Evolutionary conservation across 2,888 invertebrate genomes (phyloP).

Genomic region (Crioceris asparagi): DNA sequence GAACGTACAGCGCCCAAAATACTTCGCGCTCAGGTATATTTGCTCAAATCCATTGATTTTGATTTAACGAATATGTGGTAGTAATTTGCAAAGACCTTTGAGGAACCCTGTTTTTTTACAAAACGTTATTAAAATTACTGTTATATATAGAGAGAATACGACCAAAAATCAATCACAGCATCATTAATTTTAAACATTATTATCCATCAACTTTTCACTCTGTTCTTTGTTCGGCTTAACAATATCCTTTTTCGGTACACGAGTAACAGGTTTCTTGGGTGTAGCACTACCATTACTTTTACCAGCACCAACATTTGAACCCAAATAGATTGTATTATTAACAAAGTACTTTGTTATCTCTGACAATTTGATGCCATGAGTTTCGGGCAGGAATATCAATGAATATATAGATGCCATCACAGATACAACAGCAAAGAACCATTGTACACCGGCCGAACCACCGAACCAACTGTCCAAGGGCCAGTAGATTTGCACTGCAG

Average conservation of each 20-base stretch:
- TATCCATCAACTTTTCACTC: constrained; percentile 20
- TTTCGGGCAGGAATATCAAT: constrained; percentile 41
- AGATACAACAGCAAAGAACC: constrained; percentile 44
- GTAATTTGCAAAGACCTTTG: too few relatives aligned
- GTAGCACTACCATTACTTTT: constrained; percentile 6
- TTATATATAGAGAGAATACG: too few relatives aligned
- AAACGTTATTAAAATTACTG: too few relatives aligned
- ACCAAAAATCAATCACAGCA: too few relatives aligned
- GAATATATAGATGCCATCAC: constrained; percentile 36
- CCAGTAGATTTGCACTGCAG: constrained; percentile 44
- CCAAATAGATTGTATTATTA: constrained; percentile 31
- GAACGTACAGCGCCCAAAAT: too few relatives aligned
- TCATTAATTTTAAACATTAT: constrained; percentile 7
- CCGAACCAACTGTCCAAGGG: constrained; percentile 28
- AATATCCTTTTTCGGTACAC: constrained; percentile 21
- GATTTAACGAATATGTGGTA: too few relatives aligned
- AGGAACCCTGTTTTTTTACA: too few relatives aligned
- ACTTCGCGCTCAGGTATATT: too few relatives aligned
- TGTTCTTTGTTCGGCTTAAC: constrained; percentile 17
- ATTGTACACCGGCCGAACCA: constrained; percentile 44
- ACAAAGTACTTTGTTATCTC: constrained; percentile 43
- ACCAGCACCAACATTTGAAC: constrained; percentile 14
- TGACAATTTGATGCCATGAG: constrained; percentile 40
- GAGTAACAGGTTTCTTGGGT: constrained; percentile 7
- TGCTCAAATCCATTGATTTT: too few relatives aligned